Conservation (phyloP, 2,113 vertebrate species). For the Scytalopus superciliaris region DNA sequence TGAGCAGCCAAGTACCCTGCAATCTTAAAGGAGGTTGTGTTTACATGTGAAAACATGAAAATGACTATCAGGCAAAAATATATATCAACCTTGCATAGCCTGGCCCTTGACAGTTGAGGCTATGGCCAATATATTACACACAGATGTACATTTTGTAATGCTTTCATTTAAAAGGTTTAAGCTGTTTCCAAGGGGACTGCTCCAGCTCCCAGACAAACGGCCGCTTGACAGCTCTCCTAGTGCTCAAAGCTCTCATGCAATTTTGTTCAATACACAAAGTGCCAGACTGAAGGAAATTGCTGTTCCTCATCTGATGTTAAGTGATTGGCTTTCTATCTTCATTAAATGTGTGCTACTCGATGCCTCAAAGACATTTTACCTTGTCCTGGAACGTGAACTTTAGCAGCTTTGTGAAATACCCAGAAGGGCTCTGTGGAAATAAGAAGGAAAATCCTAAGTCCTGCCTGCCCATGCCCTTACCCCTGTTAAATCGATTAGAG, state of each 20-base stretch:
- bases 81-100: neutral
- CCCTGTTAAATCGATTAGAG: slow-evolving; percentile 33
- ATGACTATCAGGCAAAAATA: neutral
- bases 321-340: slow-evolving; percentile 71
- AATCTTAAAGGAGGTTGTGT: neutral
- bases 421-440: slow-evolving; percentile 17
- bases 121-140: slow-evolving; percentile 52
- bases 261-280: slow-evolving; percentile 71
- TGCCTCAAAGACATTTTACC: slow-evolving; percentile 61
- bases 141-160: slow-evolving; percentile 64
- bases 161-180: slow-evolving; percentile 66
- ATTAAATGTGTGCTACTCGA: slow-evolving; percentile 64
- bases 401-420: slow-evolving; percentile 52
- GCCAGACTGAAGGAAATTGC: slow-evolving; percentile 68
- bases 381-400: slow-evolving; percentile 63
- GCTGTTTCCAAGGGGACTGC: slow-evolving; percentile 65
- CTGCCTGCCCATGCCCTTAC: slow-evolving; percentile 9
- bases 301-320: slow-evolving; percentile 67
- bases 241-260: slow-evolving; percentile 68
- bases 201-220: slow-evolving; percentile 62
- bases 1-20: neutral
- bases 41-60: slow-evolving; percentile 34
- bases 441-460: slow-evolving; percentile 26
- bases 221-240: slow-evolving; percentile 68
- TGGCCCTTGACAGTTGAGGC: slow-evolving; percentile 24